Base-by-base conservation (phyloP, 2,113 vertebrate species). In the Myanophis thanlyinensis region DNA sequence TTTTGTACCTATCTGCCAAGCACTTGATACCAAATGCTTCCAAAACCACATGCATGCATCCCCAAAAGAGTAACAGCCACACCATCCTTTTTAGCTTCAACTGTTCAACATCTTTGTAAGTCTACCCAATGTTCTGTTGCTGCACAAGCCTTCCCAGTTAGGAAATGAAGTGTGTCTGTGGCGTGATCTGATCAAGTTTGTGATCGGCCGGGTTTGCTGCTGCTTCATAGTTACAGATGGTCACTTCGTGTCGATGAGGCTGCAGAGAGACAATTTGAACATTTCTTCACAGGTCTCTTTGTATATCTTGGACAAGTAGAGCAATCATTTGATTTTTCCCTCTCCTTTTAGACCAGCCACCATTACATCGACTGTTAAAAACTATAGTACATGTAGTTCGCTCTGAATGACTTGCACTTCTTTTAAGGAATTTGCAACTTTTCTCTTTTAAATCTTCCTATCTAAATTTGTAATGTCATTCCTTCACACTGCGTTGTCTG, bases 181-280 rank as follows among this genome's bases (percentile, higher is more conserved):
- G 99, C 44, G 98, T 98, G 94, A 99, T 96, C 40, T 97, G 98
- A 90, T 98, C 98, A 95, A 99, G 44, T 96, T 97, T 98, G 97
- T 99, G 99, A 96, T 99, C 99, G 1, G 99, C 98, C 1, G 99
- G 99, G 96, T 99, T 99, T 2, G 99, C 99, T 0, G 99, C 92
- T 0, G 98, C 98, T 95, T 99, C 99, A 0, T 99, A 99, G 97
- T 98, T 99, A 96, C 99, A 99, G 98, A 99, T 99, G 11, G 99
- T 99, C 95, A 99, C 98, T 92, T 99, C 98, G 12, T 99, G 99
- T 91, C 99, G 98, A 94, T 98, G 97, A 95, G 98, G 98, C 99
- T 99, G 93, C 3, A 91, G 23, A 47, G 4, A 49, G 80, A 92
- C 22, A 51, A 86, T 35, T 86, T 10, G 53, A 13, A 80, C 20